Evolutionary conservation across 1,140 invertebrate species (phyloP).

Genomic region (Leptinotarsa defecta): DNA sequence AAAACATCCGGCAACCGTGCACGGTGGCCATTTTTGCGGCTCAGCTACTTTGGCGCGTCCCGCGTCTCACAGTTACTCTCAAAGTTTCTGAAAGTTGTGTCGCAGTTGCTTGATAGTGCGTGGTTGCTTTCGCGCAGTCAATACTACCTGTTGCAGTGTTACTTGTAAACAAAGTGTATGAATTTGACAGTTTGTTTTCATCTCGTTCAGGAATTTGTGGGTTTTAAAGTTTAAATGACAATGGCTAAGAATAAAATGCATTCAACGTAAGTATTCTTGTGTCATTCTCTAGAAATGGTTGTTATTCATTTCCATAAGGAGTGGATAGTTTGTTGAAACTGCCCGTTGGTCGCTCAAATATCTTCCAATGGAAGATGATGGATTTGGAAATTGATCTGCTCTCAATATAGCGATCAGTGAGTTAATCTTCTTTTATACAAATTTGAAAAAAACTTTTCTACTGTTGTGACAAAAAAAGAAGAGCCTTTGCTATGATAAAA

Average conservation of each 20-base stretch:
- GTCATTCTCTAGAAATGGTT: no score
- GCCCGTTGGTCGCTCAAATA: no score
- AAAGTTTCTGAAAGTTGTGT: not conserved
- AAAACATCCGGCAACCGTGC: not conserved
- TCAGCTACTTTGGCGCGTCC: not conserved
- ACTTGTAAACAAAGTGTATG: not conserved
- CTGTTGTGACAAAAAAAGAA: no score
- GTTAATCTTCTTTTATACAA: no score
- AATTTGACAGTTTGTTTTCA: not conserved
- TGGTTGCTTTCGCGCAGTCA: not conserved
- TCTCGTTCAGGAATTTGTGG: not conserved
- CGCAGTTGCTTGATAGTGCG: not conserved
- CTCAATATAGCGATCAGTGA: no score
- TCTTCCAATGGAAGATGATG: no score
- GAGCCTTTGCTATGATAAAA: no score
- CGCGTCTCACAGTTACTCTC: not conserved
- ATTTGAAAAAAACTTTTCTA: no score
- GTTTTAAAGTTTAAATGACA: slow-evolving; percentile 7
- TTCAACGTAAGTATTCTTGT: slow-evolving; percentile 39
- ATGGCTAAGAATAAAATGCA: slow-evolving; percentile 50
- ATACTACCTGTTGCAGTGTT: not conserved
- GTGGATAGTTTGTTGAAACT: no score
- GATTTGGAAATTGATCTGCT: no score
- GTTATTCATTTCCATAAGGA: no score
- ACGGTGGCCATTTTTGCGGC: slow-evolving; percentile 3